These are phyloP conservation scores for Entosphenus tridentatus DNA, from an alignment of 2,113 vertebrate genomes.

Conservation along the genomic window DNA sequence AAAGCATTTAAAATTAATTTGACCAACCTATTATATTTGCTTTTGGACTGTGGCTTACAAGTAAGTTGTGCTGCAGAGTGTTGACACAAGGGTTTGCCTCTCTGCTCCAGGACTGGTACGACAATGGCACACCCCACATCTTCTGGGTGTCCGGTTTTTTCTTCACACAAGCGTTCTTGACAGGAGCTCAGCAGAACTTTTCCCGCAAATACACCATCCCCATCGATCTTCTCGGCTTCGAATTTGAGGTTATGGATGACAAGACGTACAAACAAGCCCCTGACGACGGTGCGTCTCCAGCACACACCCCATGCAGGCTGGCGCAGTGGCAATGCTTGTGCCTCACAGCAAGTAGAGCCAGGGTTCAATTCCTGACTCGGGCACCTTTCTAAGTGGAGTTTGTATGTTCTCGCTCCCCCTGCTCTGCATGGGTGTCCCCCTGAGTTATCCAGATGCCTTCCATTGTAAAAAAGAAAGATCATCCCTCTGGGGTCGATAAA, in stretches of 20 bases:
- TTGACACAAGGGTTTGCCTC: not conserved
- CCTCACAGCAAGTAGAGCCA: not conserved
- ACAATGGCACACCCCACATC: constrained; percentile 31
- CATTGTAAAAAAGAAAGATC: not conserved
- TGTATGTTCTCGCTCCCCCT: not conserved
- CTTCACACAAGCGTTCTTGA: constrained; percentile 74
- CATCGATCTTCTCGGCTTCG: constrained; percentile 50
- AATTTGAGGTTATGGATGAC: constrained; percentile 59
- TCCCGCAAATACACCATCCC: constrained; percentile 52
- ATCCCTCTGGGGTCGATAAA: not conserved
- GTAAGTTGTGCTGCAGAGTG: not conserved
- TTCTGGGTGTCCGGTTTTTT: constrained; percentile 77
- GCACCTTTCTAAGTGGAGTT: not conserved
- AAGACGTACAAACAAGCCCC: constrained; percentile 28
- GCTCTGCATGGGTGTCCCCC: not conserved
- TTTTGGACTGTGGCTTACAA: not conserved
- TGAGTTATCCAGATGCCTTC: not conserved
- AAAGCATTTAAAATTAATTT: not conserved
- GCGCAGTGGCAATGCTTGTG: not conserved
- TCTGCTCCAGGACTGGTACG: constrained; percentile 39
- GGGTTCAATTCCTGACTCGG: not conserved
- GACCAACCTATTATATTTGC: not conserved
- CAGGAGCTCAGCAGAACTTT: constrained; percentile 59
- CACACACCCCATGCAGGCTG: too few relatives aligned
- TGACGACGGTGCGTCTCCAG: constrained; percentile 34